Percentiles rank a stretch among this genome's conserved stretches.
Conservation (phyloP, 2,888 invertebrate species). For the Polydrusus tereticollis region DNA sequence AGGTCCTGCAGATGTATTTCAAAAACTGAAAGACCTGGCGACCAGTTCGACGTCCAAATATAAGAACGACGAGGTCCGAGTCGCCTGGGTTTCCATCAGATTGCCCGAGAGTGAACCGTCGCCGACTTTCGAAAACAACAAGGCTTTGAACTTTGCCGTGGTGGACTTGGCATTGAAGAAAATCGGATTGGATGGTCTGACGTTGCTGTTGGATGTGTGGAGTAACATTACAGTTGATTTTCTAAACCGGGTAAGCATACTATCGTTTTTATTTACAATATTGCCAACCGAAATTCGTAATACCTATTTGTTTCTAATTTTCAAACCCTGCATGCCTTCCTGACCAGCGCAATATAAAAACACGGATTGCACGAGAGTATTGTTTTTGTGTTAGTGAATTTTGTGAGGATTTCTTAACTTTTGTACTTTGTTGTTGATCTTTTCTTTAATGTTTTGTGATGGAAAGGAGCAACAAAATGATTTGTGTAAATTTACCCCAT, state of each 20-base stretch:
- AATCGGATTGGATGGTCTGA: constrained; percentile 79
- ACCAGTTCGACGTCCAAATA: constrained; percentile 75
- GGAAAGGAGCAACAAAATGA: no score
- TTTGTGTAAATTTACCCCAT: no score
- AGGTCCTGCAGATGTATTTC: constrained; percentile 58
- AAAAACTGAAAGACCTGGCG: constrained; percentile 74
- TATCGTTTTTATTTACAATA: not conserved
- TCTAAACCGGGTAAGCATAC: constrained; percentile 80
- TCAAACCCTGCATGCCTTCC: no score
- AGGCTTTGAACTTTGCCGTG: constrained; percentile 70
- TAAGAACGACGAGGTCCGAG: constrained; percentile 77
- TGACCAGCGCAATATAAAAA: no score
- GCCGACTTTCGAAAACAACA: constrained; percentile 60
- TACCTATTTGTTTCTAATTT: no score
- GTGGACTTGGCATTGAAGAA: constrained; percentile 79
- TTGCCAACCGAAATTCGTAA: no score
- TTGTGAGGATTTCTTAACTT: no score
- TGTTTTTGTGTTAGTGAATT: no score
- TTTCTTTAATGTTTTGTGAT: no score
- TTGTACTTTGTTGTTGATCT: no score
- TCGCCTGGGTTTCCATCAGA: constrained; percentile 78
- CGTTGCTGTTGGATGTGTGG: constrained; percentile 77
- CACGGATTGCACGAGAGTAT: no score
- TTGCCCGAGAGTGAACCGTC: constrained; percentile 65
- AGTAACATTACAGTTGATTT: constrained; percentile 85